phyloP scores from a whole-genome alignment of 1,140 invertebrate species.

The Euschistus heros region DNA sequence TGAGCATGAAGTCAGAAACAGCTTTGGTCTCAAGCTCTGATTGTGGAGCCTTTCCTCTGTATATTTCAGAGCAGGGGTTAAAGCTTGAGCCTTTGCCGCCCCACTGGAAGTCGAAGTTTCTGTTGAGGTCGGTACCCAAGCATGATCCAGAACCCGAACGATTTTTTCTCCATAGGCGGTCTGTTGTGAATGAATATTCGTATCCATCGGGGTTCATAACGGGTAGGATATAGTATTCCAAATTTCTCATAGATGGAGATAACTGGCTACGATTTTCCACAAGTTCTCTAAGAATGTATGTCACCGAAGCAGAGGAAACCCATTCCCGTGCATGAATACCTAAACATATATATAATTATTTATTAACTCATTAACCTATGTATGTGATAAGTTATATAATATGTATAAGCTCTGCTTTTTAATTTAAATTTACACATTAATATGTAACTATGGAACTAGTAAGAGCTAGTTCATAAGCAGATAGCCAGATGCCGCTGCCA shows the following conservation, averaged over 20 bases:
- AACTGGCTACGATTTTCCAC: conserved; percentile 60
- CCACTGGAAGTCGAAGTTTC: conserved; percentile 61
- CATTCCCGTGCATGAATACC: conserved; percentile 65
- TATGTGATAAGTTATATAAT: too few species aligned
- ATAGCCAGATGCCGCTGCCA: too few species aligned
- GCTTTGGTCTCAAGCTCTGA: conserved; percentile 74
- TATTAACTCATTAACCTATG: too few species aligned
- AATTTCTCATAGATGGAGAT: conserved; percentile 51
- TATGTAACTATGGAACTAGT: too few species aligned
- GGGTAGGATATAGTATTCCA: conserved; percentile 45
- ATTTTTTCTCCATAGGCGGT: conserved; percentile 76
- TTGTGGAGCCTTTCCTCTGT: conserved; percentile 61
- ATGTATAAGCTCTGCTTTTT: too few species aligned
- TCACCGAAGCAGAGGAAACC: conserved; percentile 60
- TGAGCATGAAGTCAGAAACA: conserved; percentile 30
- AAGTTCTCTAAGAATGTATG: conserved; percentile 59
- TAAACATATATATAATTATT: too few species aligned
- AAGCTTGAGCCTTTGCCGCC: conserved; percentile 59
- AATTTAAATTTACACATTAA: too few species aligned
- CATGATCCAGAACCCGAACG: conserved; percentile 32
- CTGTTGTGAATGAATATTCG: conserved; percentile 49
- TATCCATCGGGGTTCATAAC: conserved; percentile 53
- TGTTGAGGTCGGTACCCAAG: conserved; percentile 52
- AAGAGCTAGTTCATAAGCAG: too few species aligned
- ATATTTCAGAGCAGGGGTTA: conserved; percentile 68